Base-by-base conservation (phyloP, 1,140 invertebrate genomes). In the Drosophila sp. region DNA sequence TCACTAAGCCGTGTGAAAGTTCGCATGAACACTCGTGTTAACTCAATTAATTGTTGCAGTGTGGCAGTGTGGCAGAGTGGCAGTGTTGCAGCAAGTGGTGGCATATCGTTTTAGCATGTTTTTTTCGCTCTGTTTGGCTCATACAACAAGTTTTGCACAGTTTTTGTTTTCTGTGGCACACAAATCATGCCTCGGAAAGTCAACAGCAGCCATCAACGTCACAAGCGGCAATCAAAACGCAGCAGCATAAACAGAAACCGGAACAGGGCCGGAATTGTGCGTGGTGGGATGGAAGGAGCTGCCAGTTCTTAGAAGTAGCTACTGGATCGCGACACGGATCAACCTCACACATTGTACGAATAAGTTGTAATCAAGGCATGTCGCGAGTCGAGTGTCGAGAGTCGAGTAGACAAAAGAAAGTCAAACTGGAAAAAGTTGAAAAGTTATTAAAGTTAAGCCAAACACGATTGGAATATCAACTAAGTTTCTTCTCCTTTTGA, bases 401-500 rank as follows among this genome's bases (percentile, higher is more conserved):
- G 21, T 41, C 66, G 48, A 66, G 66, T 66, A 64, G 79, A 81
- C 78, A 81, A 82, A 74, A 77, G 54, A 63, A 78, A 81, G 65
- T 72, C 74, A 32, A 46, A 41, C 48, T 56, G 63, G 61, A 77
- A 63, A 86, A 86, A 87, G 82, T 86, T 86, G 59, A 87, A 86
- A 86, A 86, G 81, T 86, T 86, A 86, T 86, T 86, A 86, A 86
- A 86, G 81, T 86, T 87, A 87, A 87, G 72, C 59, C 78, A 87
- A 87, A 78, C 81, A 76, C 82, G 75, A 63, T 66, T 66, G 78
- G 81, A 86, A 86, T 86, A 87, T 66, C 78, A 86, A 86, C 75
- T 78, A 87, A 70, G 71, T 63, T 13, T 25, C 7, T 18, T 7
- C 53, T 4, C 46, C 7, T 36, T 16, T 36, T 16, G 9, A 14